Base-by-base conservation (phyloP, 2,888 invertebrate species). In the Pseudococcus viburni region DNA sequence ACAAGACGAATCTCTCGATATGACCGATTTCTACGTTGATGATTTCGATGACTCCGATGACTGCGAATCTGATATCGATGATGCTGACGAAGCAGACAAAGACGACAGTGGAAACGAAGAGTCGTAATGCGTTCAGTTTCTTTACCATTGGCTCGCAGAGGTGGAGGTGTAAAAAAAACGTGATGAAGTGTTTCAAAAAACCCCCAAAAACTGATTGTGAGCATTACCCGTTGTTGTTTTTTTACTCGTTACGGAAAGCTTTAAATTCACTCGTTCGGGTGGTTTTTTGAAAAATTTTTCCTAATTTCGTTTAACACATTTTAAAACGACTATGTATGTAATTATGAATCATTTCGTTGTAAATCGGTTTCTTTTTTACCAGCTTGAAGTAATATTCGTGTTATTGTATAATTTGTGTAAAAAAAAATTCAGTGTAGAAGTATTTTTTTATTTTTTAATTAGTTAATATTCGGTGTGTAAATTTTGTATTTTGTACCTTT, bases 11-110 rank as follows among this genome's bases (percentile, higher is more conserved):
- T 93, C 94, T 92, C 92, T 96, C 90, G 98, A 98, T 92, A 96
- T 97, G 95, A 96, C 97, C 90, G 99, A 98, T 92, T 98, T 98
- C 92, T 98, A 98, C 93, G 97, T 98, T 91, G 97, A 97, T 92
- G 98, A 98, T 91, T 98, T 98, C 92, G 97, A 97, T 91, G 94
- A 94, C 90, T 93, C 90, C 92, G 88, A 92, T 89, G 95, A 95
- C 91, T 94, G 94, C 2, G 94, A 94, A 91, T 93, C 93, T 90
- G 94, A 94, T 91, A 93, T 94, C 90, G 95, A 94, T 88, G 95
- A 94, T 87, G 95, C 95, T 59, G 94, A 94, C 88, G 94, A 94
- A 90, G 94, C 93, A 83, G 96, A 96, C 91, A 96, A 95, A 88
- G 96, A 97, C 91, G 96, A 97, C 92, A 96, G 96, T 92, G 97